Evolutionary conservation across 2,113 vertebrate species (phyloP).

Genomic region (Microcebus ravelobensis): DNA sequence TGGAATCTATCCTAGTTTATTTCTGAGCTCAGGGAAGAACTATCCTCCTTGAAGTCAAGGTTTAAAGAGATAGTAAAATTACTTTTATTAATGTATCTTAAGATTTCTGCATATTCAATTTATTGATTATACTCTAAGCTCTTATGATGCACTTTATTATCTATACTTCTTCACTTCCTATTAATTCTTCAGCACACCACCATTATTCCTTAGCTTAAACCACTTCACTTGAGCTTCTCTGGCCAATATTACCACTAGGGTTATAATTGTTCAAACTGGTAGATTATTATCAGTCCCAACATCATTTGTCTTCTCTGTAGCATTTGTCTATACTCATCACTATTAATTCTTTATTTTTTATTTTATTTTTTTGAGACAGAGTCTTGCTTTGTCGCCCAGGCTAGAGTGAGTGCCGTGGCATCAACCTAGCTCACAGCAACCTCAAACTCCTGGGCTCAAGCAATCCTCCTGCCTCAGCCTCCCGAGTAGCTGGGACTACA

Average conservation of each 20-base stretch:
- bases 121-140: neutral
- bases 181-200: neutral
- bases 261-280: neutral
- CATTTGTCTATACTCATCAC: neutral
- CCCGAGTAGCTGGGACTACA: too few species aligned
- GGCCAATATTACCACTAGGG: neutral
- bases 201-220: neutral
- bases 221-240: neutral
- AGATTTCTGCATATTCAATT: neutral
- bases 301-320: neutral
- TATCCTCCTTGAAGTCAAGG: neutral
- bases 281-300: neutral
- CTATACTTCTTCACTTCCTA: neutral
- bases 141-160: neutral
- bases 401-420: too few species aligned
- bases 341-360: neutral
- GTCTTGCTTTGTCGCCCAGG: too few species aligned
- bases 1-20: neutral
- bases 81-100: neutral
- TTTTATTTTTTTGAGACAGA: too few species aligned
- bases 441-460: too few species aligned
- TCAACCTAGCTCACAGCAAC: too few species aligned
- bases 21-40: neutral
- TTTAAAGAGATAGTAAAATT: neutral
- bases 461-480: too few species aligned